These are phyloP conservation scores for Zoanthus sansibaricus DNA, from an alignment of 92 coral and sea anemone species.

Conservation along the genomic window DNA sequence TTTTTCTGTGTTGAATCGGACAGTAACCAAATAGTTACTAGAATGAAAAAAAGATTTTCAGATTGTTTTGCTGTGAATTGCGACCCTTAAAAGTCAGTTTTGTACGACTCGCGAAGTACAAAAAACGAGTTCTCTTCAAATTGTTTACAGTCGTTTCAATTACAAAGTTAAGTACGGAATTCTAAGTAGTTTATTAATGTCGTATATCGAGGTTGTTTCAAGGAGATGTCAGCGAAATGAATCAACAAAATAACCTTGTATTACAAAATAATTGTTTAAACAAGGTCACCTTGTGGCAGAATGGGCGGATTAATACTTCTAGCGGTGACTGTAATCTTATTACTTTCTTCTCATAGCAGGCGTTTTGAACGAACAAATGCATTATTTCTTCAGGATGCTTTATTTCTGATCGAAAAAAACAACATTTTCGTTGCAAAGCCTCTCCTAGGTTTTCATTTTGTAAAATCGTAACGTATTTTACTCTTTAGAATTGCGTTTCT, in stretches of 20 bases:
- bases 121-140: no score
- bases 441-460: not conserved
- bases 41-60: not conserved
- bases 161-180: not conserved
- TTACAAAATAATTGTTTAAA: conserved; percentile 29
- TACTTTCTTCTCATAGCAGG: not conserved
- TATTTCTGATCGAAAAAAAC: not conserved
- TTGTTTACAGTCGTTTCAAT: not conserved
- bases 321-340: conserved; percentile 9
- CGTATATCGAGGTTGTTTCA: not conserved
- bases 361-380: not conserved
- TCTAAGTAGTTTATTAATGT: not conserved
- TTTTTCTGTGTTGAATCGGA: not conserved
- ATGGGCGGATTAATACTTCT: not conserved
- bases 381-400: not conserved
- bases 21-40: not conserved
- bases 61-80: not conserved
- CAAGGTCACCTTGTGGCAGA: conserved; percentile 15
- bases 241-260: not conserved
- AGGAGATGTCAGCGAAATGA: not conserved
- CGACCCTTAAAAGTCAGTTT: no score
- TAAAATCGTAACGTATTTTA: not conserved
- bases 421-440: not conserved
- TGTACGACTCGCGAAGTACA: no score
- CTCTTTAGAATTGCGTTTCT: not conserved